Evolutionary conservation across 1,140 invertebrate species (phyloP), one percentile per base, ranked within the genome.

Genomic region (Lutraria rhynchaena): DNA sequence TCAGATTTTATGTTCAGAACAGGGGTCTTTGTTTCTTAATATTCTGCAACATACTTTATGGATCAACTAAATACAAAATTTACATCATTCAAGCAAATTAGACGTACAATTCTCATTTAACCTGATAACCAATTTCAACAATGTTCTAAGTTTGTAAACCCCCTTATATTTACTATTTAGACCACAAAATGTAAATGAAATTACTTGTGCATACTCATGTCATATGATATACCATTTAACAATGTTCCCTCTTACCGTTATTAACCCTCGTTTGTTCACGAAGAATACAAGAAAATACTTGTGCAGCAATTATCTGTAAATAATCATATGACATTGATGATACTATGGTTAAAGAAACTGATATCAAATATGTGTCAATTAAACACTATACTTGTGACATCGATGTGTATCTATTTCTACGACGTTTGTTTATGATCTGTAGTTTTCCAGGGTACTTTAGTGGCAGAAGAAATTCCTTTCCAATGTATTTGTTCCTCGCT

Each of bases 401-500:
- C 5, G 63, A 67, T 1, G 22, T 31, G 31, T 27, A 67, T 49
- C 63, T 24, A 49, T 22, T n/a, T 5, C 31, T 1, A 3, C 63
- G 1, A 3, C 63, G 41, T n/a, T 46, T 46, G 24, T 67, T 46
- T 9, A 67, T 1, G 4, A 67, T 17, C 33, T 67, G 44, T 46
- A 67, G 29, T 4, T 27, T 49, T 15, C 63, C 63, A 13, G 35
- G 41, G 19, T 67, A 67, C 3, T 41, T 7, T 1, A 67, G 13
- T 17, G 63, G 63, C 29, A 67, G 27, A 37, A 67, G 33, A 41
- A 49, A 51, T 22, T 67, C 63, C n/a, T 29, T 24, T 49, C 63
- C 63, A 9, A 46, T 41, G 31, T 67, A 67, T 7, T 7, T 24
- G 7, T 49, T 46, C 3, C 63, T n/a, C 41, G 46, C 44, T 1